Conservation (phyloP, 2,888 invertebrate genomes). For the Callimorpha dominula region DNA sequence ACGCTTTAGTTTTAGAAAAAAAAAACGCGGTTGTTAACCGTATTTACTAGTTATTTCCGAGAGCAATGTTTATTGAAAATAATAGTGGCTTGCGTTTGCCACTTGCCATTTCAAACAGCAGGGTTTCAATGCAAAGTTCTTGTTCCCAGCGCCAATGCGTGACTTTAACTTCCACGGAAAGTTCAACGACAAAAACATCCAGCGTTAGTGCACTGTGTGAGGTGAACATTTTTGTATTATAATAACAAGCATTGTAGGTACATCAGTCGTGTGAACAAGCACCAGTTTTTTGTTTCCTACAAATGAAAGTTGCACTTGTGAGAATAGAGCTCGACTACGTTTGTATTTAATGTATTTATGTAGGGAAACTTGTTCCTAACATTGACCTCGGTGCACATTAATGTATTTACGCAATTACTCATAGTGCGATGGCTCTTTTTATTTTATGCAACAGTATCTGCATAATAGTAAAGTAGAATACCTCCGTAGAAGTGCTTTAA, state of each 20-base stretch:
- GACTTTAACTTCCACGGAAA: constrained; percentile 69
- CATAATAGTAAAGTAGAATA: constrained; percentile 26
- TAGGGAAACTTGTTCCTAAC: constrained; percentile 76
- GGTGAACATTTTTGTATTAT: constrained; percentile 57
- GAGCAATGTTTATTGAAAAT: constrained; percentile 29
- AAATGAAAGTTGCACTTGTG: constrained; percentile 85
- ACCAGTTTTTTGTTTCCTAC: constrained; percentile 78
- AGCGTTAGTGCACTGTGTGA: constrained; percentile 41
- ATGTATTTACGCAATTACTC: constrained; percentile 46
- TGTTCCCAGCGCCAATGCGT: constrained; percentile 56
- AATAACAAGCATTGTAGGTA: constrained; percentile 62
- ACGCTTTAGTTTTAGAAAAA: neutral
- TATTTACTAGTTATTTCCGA: neutral
- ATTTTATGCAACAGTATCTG: constrained; percentile 16
- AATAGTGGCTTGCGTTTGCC: constrained; percentile 25
- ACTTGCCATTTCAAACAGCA: constrained; percentile 54
- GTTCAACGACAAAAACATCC: constrained; percentile 67
- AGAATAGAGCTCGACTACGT: constrained; percentile 68
- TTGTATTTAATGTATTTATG: constrained; percentile 54
- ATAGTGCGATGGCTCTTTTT: constrained; percentile 34
- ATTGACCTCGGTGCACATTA: constrained; percentile 68
- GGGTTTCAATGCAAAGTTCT: constrained; percentile 49
- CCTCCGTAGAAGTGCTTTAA: constrained; percentile 7
- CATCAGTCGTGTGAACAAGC: constrained; percentile 78
- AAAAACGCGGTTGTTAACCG: neutral